A percentile compares a stretch with the other conserved stretches of the same genome.
Conservation (phyloP, 2,888 invertebrate genomes). For the Meandrusa payeni region DNA sequence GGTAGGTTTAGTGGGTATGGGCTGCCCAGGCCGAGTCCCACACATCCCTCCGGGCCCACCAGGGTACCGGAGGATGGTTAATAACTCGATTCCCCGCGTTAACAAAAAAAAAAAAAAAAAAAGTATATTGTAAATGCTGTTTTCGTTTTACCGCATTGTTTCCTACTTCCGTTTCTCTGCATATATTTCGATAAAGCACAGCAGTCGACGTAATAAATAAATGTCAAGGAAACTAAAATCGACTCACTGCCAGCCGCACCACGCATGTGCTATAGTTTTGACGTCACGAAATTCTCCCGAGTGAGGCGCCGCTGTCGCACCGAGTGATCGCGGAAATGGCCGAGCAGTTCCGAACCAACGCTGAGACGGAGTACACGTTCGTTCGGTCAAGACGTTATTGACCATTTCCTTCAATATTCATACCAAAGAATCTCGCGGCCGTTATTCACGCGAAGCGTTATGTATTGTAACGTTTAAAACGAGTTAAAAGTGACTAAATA, state of each 20-base stretch:
- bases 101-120: no score
- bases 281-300: slow-evolving; percentile 45
- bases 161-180: no score
- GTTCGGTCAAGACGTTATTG: slow-evolving; percentile 62
- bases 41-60: no score
- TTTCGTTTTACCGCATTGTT: no score
- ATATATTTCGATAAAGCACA: slow-evolving; percentile 1
- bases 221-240: slow-evolving; percentile 43
- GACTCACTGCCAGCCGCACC: slow-evolving; percentile 31
- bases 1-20: no score
- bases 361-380: slow-evolving; percentile 55
- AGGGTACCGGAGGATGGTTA: no score
- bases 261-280: slow-evolving; percentile 53
- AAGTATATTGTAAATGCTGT: no score
- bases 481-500: slow-evolving; percentile 25
- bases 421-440: slow-evolving; percentile 45
- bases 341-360: slow-evolving; percentile 69
- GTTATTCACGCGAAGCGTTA: slow-evolving; percentile 46
- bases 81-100: no score
- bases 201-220: slow-evolving; percentile 15
- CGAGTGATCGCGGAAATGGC: slow-evolving; percentile 52
- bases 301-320: slow-evolving; percentile 29
- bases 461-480: slow-evolving; percentile 47
- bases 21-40: no score
- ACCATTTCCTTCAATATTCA: slow-evolving; percentile 64